Percentiles rank a stretch among this genome's conserved stretches.
Conservation (phyloP, 2,888 invertebrate species). For the Amblyjoppa proteus region DNA sequence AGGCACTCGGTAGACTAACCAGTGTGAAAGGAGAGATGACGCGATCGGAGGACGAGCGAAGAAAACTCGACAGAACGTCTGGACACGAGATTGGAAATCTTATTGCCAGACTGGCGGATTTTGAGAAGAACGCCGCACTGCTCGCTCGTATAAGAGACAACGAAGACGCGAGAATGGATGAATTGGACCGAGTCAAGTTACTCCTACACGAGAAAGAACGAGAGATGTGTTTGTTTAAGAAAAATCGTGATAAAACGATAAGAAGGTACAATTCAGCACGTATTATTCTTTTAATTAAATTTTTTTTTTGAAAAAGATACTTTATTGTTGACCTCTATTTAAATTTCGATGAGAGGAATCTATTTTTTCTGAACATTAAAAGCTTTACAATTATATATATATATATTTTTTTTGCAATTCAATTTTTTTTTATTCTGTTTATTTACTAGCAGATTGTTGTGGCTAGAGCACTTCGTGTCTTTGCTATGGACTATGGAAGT, state of each 20-base stretch:
- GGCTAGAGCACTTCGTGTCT: too few relatives aligned
- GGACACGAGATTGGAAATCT: slow-evolving; percentile 73
- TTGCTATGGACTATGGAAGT: too few relatives aligned
- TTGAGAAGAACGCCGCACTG: slow-evolving; percentile 74
- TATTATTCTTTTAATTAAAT: neutral
- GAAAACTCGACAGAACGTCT: slow-evolving; percentile 72
- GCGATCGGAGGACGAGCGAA: slow-evolving; percentile 72
- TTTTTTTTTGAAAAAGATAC: neutral
- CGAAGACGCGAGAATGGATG: slow-evolving; percentile 68
- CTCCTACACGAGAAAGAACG: slow-evolving; percentile 73
- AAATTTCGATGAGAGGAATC: neutral
- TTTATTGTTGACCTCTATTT: neutral
- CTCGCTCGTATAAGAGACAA: slow-evolving; percentile 72
- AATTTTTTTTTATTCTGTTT: too few relatives aligned
- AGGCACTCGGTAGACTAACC: slow-evolving; percentile 69
- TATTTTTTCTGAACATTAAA: too few relatives aligned
- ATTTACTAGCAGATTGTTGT: too few relatives aligned
- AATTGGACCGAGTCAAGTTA: slow-evolving; percentile 73
- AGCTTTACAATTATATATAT: too few relatives aligned
- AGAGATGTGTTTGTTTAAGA: slow-evolving; percentile 75
- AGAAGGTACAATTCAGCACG: slow-evolving; percentile 69
- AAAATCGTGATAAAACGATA: slow-evolving; percentile 75
- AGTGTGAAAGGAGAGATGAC: slow-evolving; percentile 71
- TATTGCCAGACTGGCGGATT: slow-evolving; percentile 68
- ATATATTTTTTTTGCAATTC: too few relatives aligned